Conservation (phyloP, 2,113 vertebrate species). For the Xenus cinereus region DNA sequence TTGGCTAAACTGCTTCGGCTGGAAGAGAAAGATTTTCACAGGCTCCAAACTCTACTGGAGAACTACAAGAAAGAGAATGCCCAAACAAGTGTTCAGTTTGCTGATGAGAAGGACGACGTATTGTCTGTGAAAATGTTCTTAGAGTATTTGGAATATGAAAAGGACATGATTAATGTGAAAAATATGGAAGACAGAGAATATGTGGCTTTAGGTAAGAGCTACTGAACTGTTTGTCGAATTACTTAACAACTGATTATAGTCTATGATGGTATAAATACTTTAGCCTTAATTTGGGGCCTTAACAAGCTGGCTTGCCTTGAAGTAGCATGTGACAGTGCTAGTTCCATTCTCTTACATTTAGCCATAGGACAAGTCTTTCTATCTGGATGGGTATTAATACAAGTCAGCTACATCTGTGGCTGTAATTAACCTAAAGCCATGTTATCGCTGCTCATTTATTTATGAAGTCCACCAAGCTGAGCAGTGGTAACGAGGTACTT, state of each 20-base stretch:
- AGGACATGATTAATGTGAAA: slow-evolving; percentile 78
- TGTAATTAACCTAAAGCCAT: not conserved
- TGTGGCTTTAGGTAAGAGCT: slow-evolving; percentile 75
- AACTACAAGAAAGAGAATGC: slow-evolving; percentile 82
- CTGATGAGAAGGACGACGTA: slow-evolving; percentile 71
- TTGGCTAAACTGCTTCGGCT: slow-evolving; percentile 75
- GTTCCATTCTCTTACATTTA: not conserved
- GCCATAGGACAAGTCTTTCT: not conserved
- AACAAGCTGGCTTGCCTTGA: not conserved
- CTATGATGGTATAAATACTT: not conserved
- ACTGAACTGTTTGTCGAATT: not conserved
- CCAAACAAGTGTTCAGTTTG: slow-evolving; percentile 77
- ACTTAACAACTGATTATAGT: not conserved
- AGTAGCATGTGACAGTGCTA: not conserved
- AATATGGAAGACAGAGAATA: slow-evolving; percentile 70
- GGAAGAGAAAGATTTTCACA: slow-evolving; percentile 81
- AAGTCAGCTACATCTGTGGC: not conserved
- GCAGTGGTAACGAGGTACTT: not conserved
- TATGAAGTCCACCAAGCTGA: not conserved
- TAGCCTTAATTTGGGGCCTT: not conserved
- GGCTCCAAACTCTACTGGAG: slow-evolving; percentile 78
- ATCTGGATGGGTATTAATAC: not conserved
- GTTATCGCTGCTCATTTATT: not conserved
- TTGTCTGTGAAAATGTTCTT: slow-evolving; percentile 85
- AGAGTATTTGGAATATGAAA: slow-evolving; percentile 86